Evolutionary conservation across 2,888 invertebrate genomes (phyloP).

Genomic region (Lasioglossum leucozonium): DNA sequence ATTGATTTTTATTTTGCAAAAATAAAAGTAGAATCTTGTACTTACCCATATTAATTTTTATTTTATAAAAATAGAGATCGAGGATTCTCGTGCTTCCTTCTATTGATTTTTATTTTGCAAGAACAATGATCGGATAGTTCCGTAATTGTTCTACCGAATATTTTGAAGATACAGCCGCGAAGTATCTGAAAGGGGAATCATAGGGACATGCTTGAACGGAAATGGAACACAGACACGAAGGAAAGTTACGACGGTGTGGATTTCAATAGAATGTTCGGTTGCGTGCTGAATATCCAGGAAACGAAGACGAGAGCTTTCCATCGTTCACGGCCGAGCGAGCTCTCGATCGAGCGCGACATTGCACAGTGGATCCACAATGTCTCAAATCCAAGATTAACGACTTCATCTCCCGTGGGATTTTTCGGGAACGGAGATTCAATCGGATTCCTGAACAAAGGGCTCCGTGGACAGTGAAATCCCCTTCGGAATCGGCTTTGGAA

Average conservation of each 20-base stretch:
- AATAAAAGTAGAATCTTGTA: no score
- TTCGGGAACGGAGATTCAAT: constrained; percentile 30
- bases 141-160: not conserved
- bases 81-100: not conserved
- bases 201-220: constrained; percentile 12
- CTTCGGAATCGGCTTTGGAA: not conserved
- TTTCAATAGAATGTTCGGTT: constrained; percentile 36
- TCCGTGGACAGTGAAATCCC: not conserved
- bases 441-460: not conserved
- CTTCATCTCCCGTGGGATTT: constrained; percentile 39
- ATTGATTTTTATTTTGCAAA: no score
- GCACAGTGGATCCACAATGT: constrained; percentile 55
- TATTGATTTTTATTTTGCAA: not conserved
- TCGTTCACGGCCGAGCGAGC: constrained; percentile 59
- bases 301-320: constrained; percentile 58
- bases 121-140: no score
- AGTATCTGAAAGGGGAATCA: not conserved
- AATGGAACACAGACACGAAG: constrained; percentile 26
- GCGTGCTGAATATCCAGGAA: constrained; percentile 45
- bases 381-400: constrained; percentile 65
- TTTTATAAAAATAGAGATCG: not conserved
- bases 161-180: not conserved
- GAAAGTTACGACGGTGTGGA: constrained; percentile 36
- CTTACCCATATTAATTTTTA: not conserved
- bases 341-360: constrained; percentile 58